A percentile compares a stretch with the other conserved stretches of the same genome.
These are phyloP conservation scores for Oryzias curvinotus DNA, from an alignment of 2,113 vertebrate species.

Conservation along the genomic window DNA sequence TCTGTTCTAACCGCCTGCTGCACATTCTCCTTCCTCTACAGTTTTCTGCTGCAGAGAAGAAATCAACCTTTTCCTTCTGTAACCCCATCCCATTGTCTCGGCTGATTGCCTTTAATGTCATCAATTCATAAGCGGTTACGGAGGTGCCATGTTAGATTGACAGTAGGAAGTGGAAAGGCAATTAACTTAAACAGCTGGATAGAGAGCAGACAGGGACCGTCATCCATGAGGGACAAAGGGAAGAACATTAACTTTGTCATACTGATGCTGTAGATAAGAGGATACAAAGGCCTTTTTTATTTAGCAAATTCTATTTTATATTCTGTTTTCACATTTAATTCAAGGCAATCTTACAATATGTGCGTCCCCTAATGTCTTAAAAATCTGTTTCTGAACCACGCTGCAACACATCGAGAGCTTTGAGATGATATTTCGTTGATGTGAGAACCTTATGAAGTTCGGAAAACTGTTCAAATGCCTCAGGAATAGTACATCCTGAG, in stretches of 20 bases:
- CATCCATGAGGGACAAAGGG: slow-evolving; percentile 31
- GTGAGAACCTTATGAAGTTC: no score
- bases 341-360: background rate
- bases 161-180: slow-evolving; percentile 52
- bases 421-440: no score
- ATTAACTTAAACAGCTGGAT: slow-evolving; percentile 70
- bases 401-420: no score
- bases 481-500: no score
- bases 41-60: slow-evolving; percentile 40
- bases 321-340: background rate
- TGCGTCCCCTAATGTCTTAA: background rate
- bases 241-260: slow-evolving; percentile 22
- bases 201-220: slow-evolving; percentile 31
- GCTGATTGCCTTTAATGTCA: slow-evolving; percentile 63
- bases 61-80: slow-evolving; percentile 56
- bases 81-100: slow-evolving; percentile 63
- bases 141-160: slow-evolving; percentile 57
- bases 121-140: slow-evolving; percentile 61
- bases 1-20: slow-evolving; percentile 37
- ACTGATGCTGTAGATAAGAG: background rate
- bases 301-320: background rate
- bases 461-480: no score
- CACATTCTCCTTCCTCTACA: slow-evolving; percentile 27
- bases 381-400: no score
- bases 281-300: background rate